Evolutionary conservation across 2,797 vertebrate species (phyloP).

Genomic region (Hemibagrus guttatus): DNA sequence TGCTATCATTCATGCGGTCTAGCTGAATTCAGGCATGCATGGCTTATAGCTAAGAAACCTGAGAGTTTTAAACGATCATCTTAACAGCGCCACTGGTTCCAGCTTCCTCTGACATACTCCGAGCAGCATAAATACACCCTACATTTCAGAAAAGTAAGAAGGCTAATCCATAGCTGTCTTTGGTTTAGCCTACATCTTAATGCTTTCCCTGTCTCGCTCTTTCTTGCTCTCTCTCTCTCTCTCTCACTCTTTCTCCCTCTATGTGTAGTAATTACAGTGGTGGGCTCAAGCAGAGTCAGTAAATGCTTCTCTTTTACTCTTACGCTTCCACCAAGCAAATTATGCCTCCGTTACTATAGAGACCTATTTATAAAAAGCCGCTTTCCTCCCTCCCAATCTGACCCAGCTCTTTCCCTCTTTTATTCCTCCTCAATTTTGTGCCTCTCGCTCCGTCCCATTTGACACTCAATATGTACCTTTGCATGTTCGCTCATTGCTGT

Average conservation of each 20-base stretch:
- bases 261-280: conserved; percentile 79
- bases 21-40: not conserved
- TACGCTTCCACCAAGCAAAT: conserved; percentile 77
- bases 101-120: not conserved
- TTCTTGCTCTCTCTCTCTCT: conserved; percentile 50
- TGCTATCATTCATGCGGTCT: not conserved
- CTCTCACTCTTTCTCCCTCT: conserved; percentile 19
- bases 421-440: conserved; percentile 55
- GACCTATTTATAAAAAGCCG: conserved; percentile 76
- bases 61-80: not conserved
- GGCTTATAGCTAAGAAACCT: not conserved
- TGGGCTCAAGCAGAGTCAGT: conserved; percentile 81
- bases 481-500: conserved; percentile 38
- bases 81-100: not conserved
- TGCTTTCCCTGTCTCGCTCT: conserved; percentile 23
- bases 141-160: not conserved
- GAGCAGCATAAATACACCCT: not conserved
- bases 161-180: conserved; percentile 7
- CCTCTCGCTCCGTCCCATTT: conserved; percentile 56
- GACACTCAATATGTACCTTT: conserved; percentile 52
- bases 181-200: conserved; percentile 26
- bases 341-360: conserved; percentile 80
- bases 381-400: conserved; percentile 59
- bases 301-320: conserved; percentile 79
- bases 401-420: conserved; percentile 52